Conservation (phyloP, 2,113 vertebrate species). For the Lophura nycthemera region DNA sequence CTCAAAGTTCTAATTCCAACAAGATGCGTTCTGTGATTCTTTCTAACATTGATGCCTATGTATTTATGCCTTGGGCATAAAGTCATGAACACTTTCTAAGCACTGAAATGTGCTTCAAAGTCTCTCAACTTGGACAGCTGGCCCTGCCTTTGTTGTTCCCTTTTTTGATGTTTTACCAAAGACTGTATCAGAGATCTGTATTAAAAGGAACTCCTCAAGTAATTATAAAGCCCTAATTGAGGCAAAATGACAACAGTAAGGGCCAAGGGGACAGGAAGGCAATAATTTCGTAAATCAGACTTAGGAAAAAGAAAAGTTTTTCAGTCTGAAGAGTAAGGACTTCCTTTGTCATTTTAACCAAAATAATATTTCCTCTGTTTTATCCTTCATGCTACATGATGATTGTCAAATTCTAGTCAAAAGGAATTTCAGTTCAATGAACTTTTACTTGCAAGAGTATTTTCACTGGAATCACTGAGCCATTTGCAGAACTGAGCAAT, state of each 20-base stretch:
- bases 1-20: neutral
- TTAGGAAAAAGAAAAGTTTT: too few species aligned
- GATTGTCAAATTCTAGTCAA: neutral
- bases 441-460: neutral
- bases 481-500: neutral
- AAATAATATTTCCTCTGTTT: neutral
- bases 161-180: neutral
- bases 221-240: neutral
- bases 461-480: neutral
- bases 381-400: neutral
- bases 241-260: neutral
- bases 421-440: neutral
- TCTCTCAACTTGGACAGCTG: neutral
- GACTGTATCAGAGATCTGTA: neutral
- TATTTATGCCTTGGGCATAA: neutral
- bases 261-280: neutral
- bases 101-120: neutral
- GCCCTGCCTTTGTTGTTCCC: neutral
- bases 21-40: neutral
- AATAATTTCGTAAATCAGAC: neutral
- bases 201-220: neutral
- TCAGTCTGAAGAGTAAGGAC: neutral
- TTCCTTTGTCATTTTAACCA: neutral
- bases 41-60: neutral
- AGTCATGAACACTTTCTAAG: neutral